Base-by-base conservation (phyloP, 2,797 vertebrate genomes). In the Pangasius sanitwongsei region DNA sequence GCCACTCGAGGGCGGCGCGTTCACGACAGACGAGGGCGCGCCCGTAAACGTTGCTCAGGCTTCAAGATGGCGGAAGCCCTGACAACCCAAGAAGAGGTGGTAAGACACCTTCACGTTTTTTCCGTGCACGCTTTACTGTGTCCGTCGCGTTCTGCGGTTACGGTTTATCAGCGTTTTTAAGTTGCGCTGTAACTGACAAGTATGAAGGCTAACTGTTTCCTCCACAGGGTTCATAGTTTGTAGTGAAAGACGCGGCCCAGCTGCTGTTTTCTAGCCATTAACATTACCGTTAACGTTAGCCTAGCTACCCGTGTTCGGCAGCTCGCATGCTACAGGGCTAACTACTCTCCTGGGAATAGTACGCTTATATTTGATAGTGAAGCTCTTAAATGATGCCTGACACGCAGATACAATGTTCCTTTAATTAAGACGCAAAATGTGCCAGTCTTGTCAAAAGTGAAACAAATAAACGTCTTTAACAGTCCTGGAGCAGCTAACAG, bases 41-140 rank as follows among this genome's bases (percentile, higher is more conserved):
- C 93, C 94, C 94, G 94, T 91, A 95, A 96, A 96, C 95, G 96
- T 95, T 96, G 95, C 95, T 92, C 94, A 95, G 96, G 96, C 96
- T 96, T 96, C 96, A 97, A 97, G 95, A 97, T 97, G 97, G 97
- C 96, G 96, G 96, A 97, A 96, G 96, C 96, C 95, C 94, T 97
- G 95, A 97, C 97, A 95, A 94, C 94, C 95, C 96, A 96, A 95
- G 97, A 97, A 95, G 95, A 96, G 94, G 96, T 96, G 96, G 97
- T 97, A 95, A 97, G 96, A 86, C 83, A 91, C 83, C 93, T 88
- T 94, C 92, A 81, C 89, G 84, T 86, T 91, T 63, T 59, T 12
- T 12, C 28, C 6, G 13, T 37, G 34, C 55, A 57, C 23, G n/a
- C 31, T 12, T 83, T 15, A 0, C 53, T 2, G 0, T 37, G 8